Base-by-base conservation (phyloP, 2,113 vertebrate species). In the Rhinogobius similis region DNA sequence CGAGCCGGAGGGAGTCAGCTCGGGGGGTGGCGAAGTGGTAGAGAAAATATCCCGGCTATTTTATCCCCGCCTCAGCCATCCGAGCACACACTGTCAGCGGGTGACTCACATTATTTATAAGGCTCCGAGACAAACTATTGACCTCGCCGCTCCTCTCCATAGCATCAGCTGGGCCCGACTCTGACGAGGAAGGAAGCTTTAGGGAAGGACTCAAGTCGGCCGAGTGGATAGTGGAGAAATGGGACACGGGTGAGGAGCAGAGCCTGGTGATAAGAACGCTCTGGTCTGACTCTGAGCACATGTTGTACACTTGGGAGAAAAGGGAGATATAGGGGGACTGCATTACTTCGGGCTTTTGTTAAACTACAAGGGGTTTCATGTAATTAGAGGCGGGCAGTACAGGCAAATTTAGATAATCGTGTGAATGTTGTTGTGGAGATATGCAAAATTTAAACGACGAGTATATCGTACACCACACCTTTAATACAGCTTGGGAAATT, bases 81-180 rank as follows among this genome's bases (percentile, higher is more conserved):
- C 76, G 87, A 82, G 82, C 80, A 72, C 76, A 85, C 81, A 82
- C 83, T 75, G 78, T 86, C 81, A 83, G 85, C 79, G 67, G 77
- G 77, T 81, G 81, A 92, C 68, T 89, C 89, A 85, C 80, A 79
- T 86, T 89, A 90, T 91, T 91, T 92, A 91, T 86, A 85, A 90
- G 63, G 78, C 78, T 62, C 75, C 65, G 79, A 90, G 89, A 86
- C 86, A 87, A 87, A 88, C 85, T 88, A 83, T 86, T 88, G 87
- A 91, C 90, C 91, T 90, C 73, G 64, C 64, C 70, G 84, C 75
- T 82, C 78, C 79, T 83, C 77, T 68, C 62, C 68, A 62, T 32
- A 78, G 74, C 79, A 84, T 83, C 79, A 74, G 73, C 84, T 79
- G 79, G 76, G 62, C 82, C 68, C 64, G 76, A 80, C 81, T 72